A percentile compares a stretch with the other conserved stretches of the same genome.
Evolutionary conservation across 2,888 invertebrate genomes (phyloP).

Genomic region (Meta bourneti): DNA sequence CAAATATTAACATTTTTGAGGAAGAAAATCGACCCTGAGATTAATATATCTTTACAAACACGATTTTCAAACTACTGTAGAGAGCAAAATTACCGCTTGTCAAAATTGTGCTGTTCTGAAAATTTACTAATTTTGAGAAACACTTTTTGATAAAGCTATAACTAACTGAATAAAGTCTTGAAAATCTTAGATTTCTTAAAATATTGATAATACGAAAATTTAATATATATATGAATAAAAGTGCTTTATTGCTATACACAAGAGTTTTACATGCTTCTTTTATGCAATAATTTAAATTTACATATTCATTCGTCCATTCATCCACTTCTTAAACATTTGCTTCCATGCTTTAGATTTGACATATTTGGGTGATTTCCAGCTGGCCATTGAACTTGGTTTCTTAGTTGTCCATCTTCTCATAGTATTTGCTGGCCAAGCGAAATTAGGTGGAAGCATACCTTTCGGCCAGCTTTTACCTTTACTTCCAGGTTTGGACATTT

Average conservation of each 20-base stretch:
- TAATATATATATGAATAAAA: background rate
- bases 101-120: too few species aligned
- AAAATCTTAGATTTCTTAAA: too few species aligned
- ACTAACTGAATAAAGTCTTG: too few species aligned
- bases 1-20: too few species aligned
- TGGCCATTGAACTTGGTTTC: constrained; percentile 24
- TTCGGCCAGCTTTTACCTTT: constrained; percentile 57
- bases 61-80: too few species aligned
- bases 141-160: too few species aligned
- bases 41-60: too few species aligned
- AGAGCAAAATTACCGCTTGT: too few species aligned
- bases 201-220: background rate
- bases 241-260: background rate
- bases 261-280: background rate
- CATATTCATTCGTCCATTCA: constrained; percentile 44
- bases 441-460: constrained; percentile 45
- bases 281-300: background rate
- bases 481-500: constrained; percentile 19
- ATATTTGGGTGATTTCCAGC: constrained; percentile 54
- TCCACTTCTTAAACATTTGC: constrained; percentile 60
- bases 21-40: too few species aligned
- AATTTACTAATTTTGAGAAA: too few species aligned
- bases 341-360: constrained; percentile 61
- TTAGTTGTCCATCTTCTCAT: constrained; percentile 64
- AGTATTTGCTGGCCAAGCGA: constrained; percentile 48